These are phyloP conservation scores for Pseudorhombus dupliciocellatus DNA, from an alignment of 2,113 vertebrate genomes.

Conservation along the genomic window DNA sequence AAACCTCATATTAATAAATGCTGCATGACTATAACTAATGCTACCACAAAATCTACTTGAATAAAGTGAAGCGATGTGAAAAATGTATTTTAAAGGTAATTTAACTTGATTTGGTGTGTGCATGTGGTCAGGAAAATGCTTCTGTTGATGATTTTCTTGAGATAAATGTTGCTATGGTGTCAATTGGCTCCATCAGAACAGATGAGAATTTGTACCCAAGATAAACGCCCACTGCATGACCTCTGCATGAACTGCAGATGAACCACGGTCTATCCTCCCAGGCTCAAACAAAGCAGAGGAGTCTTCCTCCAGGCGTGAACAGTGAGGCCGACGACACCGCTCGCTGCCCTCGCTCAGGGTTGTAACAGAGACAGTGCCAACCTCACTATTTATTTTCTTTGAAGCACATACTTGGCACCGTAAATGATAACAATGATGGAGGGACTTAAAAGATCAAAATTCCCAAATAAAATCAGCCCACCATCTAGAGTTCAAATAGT, in stretches of 20 bases:
- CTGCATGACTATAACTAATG: too few species aligned
- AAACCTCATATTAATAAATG: too few species aligned
- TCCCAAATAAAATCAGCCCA: not conserved
- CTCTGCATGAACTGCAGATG: constrained; percentile 44
- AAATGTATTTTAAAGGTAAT: not conserved
- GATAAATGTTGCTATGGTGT: constrained; percentile 22
- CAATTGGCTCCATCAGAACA: constrained; percentile 25
- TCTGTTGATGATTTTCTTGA: constrained; percentile 15
- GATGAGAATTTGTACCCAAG: constrained; percentile 42
- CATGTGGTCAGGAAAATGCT: not conserved
- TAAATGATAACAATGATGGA: constrained; percentile 14
- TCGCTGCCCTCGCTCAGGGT: not conserved
- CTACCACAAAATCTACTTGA: too few species aligned
- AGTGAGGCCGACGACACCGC: constrained; percentile 28
- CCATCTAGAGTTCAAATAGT: not conserved
- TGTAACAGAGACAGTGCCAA: not conserved
- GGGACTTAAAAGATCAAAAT: not conserved
- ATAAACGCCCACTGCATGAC: constrained; percentile 53
- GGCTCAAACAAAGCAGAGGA: constrained; percentile 43
- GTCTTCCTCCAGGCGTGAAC: constrained; percentile 27
- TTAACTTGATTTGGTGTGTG: not conserved
- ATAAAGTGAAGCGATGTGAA: too few species aligned
- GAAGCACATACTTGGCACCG: not conserved
- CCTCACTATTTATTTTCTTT: not conserved
- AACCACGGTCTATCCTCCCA: constrained; percentile 31